phyloP scores from a whole-genome alignment of 2,888 invertebrate genomes.

The Tenodera sinensis region DNA sequence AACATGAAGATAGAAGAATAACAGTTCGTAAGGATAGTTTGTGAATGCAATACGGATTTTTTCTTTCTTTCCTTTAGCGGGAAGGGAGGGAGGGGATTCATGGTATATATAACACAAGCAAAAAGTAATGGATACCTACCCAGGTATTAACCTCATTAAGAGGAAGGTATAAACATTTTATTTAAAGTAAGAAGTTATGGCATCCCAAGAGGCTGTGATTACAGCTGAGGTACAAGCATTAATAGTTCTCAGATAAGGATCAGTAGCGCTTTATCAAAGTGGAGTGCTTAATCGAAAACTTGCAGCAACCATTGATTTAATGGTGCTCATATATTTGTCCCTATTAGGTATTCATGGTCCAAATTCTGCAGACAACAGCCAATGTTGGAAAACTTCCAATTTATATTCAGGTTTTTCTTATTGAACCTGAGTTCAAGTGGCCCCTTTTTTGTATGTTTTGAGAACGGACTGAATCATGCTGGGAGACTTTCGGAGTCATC shows the following conservation, averaged over 20 bases:
- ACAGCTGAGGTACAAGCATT: not conserved
- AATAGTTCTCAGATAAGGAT: not conserved
- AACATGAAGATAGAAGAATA: no score
- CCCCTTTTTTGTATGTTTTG: no score
- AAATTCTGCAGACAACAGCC: not conserved
- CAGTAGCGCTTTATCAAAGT: not conserved
- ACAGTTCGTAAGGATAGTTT: no score
- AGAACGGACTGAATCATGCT: no score
- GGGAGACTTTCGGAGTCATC: no score
- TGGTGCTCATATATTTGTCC: not conserved
- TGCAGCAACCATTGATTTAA: not conserved
- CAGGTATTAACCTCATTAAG: not conserved
- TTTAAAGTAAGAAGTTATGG: not conserved
- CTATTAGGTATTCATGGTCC: not conserved
- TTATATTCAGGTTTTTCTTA: not conserved
- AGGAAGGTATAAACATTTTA: not conserved
- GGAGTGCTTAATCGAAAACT: not conserved
- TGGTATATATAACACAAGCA: no score
- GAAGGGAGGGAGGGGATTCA: no score
- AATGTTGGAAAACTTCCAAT: not conserved
- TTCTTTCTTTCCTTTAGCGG: no score
- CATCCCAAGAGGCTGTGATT: not conserved
- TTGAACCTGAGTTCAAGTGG: not conserved
- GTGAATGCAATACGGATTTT: no score
- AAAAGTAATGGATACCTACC: no score